A percentile compares a stretch with the other conserved stretches of the same genome.
phyloP scores from a whole-genome alignment of 2,797 vertebrate species.

The Cryptoblepharus egeriae region DNA sequence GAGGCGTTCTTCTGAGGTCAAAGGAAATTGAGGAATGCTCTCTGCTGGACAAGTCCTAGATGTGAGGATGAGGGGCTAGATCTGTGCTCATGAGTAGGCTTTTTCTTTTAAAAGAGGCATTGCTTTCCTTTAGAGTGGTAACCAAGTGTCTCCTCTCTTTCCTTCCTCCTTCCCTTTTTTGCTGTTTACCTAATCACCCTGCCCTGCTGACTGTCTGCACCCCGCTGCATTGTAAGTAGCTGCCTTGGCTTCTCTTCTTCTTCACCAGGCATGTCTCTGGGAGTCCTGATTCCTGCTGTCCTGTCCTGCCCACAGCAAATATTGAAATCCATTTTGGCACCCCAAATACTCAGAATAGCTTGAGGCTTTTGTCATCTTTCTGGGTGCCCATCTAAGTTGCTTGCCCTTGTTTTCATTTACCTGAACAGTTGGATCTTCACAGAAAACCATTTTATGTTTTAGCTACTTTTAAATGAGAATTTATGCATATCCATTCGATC shows the following conservation, averaged over 20 bases:
- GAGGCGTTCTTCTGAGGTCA: background rate
- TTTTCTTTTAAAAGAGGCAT: background rate
- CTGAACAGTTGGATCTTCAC: background rate
- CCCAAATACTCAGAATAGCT: too few relatives aligned
- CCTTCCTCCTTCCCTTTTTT: conserved; percentile 44
- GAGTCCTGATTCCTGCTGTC: background rate
- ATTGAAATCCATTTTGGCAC: background rate
- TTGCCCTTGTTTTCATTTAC: background rate
- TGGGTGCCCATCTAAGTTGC: fast-evolving
- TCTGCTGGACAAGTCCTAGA: background rate
- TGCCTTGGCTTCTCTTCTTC: conserved; percentile 23
- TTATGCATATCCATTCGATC: background rate
- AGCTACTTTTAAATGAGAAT: background rate
- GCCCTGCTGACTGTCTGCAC: conserved; percentile 26
- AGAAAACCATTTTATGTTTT: background rate
- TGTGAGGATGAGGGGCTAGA: background rate
- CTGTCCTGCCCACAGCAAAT: background rate
- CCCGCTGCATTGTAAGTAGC: conserved; percentile 50
- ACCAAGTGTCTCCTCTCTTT: conserved; percentile 43
- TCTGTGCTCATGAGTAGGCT: conserved; percentile 3
- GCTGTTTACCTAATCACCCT: conserved; percentile 36
- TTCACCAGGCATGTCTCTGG: background rate
- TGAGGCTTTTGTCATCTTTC: background rate
- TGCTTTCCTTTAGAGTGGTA: conserved; percentile 12
- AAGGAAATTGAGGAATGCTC: background rate